Evolutionary conservation across 2,888 invertebrate species (phyloP), one percentile per base, ranked within the genome.

Genomic region (Parnassius smintheus): DNA sequence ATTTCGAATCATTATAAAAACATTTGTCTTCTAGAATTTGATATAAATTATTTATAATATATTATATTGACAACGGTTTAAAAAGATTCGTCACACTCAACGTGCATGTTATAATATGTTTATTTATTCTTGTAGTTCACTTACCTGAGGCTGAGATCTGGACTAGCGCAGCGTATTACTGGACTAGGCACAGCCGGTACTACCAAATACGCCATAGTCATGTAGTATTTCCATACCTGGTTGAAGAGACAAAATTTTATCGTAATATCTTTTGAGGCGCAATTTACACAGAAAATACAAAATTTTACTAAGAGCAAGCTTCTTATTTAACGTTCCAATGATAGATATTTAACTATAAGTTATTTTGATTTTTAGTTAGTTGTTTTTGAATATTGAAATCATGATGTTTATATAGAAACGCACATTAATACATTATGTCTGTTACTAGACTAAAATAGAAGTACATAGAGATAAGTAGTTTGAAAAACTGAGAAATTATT

Each of bases 151-250:
- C 97, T 97, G 51, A 97, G 92, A 88, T 98, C 98, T 1, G 98
- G 98, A 70, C 98, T 98, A 45, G 98, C 98, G 85, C 98, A 98
- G 60, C 98, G 94, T 56, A 97, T 94, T 45, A 97, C 94, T 0
- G 97, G 96, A 78, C 96, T 96, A 1, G 97, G 96, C 66, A 96
- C 96, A 35, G 98, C 96, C 11, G 99, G 99, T 7, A 98, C 98
- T 54, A 99, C 96, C 59, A 98, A 94, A 91, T 99, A 99, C 9
- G 98, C 98, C 92, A 99, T 96, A 13, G 98, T 97, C 74, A 98
- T 95, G 88, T 99, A 99, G 91, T 99, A 99, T 81, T 98, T 96
- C 99, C 99, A 99, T 35, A 99, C 94, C 86, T 88, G 71, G 7
- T 59, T 46, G 10, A 48, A 48, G n/a, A 48, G 11, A 48, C 12